Percentiles rank a stretch among this genome's conserved stretches.
Evolutionary conservation across 2,888 invertebrate species (phyloP).

Genomic region (Dolichomitus sp.): DNA sequence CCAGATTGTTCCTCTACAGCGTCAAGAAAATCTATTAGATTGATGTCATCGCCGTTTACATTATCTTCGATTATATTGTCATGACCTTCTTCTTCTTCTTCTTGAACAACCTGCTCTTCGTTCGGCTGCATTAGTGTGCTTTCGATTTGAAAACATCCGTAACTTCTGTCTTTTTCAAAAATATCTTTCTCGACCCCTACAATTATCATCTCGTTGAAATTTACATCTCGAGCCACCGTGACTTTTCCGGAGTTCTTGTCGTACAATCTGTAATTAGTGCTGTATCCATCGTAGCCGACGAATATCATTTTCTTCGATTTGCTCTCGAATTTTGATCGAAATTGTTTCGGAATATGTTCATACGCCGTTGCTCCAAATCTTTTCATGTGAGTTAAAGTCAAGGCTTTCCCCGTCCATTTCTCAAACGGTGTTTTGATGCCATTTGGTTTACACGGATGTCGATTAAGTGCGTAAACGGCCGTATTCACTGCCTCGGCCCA

Average conservation of each 20-base stretch:
- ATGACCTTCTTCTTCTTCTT: background rate
- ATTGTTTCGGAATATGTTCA: too few relatives aligned
- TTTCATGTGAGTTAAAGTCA: too few relatives aligned
- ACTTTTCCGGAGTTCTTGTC: conserved; percentile 18
- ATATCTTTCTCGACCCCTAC: background rate
- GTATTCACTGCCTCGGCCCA: too few relatives aligned
- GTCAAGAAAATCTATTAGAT: conserved; percentile 8
- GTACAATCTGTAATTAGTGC: too few relatives aligned
- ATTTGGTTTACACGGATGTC: too few relatives aligned
- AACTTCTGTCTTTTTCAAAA: background rate
- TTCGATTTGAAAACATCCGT: background rate
- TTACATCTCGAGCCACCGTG: conserved; percentile 15
- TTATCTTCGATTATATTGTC: background rate
- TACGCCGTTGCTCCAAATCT: too few relatives aligned
- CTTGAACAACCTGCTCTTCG: background rate
- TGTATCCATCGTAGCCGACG: too few relatives aligned
- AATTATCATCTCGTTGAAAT: background rate
- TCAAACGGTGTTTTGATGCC: too few relatives aligned
- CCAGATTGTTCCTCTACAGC: background rate
- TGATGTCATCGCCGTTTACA: background rate
- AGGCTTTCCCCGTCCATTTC: too few relatives aligned
- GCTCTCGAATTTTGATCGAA: too few relatives aligned
- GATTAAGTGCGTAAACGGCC: too few relatives aligned
- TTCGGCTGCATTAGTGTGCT: background rate
- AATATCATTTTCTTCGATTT: too few relatives aligned